Percentiles rank a stretch among this genome's conserved stretches.
These are phyloP conservation scores for Cheilosia pagana DNA, from an alignment of 2,888 invertebrate genomes.

Conservation along the genomic window DNA sequence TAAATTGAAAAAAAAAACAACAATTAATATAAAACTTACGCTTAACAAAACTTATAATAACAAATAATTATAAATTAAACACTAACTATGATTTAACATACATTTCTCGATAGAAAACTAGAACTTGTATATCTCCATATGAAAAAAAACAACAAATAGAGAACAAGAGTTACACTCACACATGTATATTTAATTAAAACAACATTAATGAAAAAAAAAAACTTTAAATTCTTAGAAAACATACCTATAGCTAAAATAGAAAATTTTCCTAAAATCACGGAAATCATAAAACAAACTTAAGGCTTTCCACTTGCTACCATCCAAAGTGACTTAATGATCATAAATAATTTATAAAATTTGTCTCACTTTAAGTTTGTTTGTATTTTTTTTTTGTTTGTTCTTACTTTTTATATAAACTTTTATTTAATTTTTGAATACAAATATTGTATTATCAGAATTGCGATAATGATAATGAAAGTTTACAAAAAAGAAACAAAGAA, in stretches of 20 bases:
- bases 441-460: conserved; percentile 69
- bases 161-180: conserved; percentile 24
- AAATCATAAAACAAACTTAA: conserved; percentile 17
- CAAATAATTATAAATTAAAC: conserved; percentile 43
- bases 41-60: conserved; percentile 56
- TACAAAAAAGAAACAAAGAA: conserved; percentile 75
- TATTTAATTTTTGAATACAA: conserved; percentile 38
- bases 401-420: conserved; percentile 14
- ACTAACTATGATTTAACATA: conserved; percentile 52
- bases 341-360: conserved; percentile 34
- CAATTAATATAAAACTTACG: conserved; percentile 60
- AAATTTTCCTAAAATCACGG: conserved; percentile 30
- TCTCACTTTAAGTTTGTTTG: conserved; percentile 7
- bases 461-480: conserved; percentile 70
- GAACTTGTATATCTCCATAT: conserved; percentile 47
- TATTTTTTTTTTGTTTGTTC: conserved; percentile 3
- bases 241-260: conserved; percentile 48
- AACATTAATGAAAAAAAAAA: conserved; percentile 14
- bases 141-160: conserved; percentile 30
- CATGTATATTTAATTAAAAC: conserved; percentile 18
- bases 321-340: conserved; percentile 66
- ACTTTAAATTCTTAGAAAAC: conserved; percentile 27
- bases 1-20: conserved; percentile 21
- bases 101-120: conserved; percentile 2
- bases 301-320: conserved; percentile 66